phyloP scores from a whole-genome alignment of 2,888 invertebrate species.

The Nephrotoma flavescens region DNA sequence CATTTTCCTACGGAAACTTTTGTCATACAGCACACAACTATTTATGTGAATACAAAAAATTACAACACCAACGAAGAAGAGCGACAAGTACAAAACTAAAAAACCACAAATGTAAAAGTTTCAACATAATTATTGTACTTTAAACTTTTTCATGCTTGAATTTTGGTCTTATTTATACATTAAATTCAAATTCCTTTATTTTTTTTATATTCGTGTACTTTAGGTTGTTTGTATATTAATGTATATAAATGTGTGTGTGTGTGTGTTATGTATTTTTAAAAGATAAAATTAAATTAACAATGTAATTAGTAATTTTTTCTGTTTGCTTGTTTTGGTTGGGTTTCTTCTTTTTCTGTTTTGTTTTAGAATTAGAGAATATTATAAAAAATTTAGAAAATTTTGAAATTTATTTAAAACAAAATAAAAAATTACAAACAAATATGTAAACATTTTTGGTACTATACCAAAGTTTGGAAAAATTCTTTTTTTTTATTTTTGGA shows the following conservation, averaged over 20 bases:
- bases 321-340: background rate
- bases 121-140: background rate
- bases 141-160: background rate
- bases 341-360: background rate
- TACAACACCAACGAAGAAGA: background rate
- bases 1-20: background rate
- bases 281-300: background rate
- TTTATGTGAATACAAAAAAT: background rate
- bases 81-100: background rate
- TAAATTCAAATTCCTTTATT: background rate
- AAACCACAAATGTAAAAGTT: background rate
- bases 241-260: background rate
- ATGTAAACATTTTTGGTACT: background rate
- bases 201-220: background rate
- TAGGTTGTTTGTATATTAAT: background rate
- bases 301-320: background rate
- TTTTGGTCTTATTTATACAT: background rate
- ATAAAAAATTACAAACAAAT: background rate
- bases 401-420: background rate
- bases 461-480: background rate
- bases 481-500: background rate
- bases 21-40: background rate
- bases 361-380: background rate
- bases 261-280: background rate
- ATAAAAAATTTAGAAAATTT: background rate